phyloP scores from a whole-genome alignment of 2,888 invertebrate species.

The Pyrgus malvae region DNA sequence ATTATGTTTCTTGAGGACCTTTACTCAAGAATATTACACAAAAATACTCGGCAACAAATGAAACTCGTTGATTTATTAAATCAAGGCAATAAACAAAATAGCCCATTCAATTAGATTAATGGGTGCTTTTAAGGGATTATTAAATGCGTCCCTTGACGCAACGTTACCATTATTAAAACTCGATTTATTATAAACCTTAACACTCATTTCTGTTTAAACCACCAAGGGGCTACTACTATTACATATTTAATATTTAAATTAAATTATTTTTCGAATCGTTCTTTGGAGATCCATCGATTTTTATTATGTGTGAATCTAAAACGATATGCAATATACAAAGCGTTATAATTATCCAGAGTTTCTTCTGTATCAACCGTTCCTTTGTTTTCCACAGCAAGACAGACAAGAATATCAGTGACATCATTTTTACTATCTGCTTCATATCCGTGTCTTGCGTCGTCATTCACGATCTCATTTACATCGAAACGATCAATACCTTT shows the following conservation, averaged over 20 bases:
- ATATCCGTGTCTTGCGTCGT: conserved; percentile 30
- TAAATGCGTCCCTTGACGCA: not conserved
- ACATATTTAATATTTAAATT: no score
- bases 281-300: no score
- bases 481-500: conserved; percentile 2
- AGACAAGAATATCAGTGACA: conserved; percentile 41
- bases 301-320: not conserved
- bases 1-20: no score
- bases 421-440: conserved; percentile 35
- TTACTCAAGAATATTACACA: not conserved
- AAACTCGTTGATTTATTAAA: not conserved
- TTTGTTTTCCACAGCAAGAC: conserved; percentile 41
- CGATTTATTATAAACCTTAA: not conserved
- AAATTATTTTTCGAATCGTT: no score
- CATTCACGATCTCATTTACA: conserved; percentile 36
- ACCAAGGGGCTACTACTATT: no score
- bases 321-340: conserved; percentile 11
- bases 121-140: not conserved
- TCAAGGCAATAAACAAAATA: not conserved
- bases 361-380: conserved; percentile 54
- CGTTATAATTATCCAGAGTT: conserved; percentile 45
- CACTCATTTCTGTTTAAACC: not conserved
- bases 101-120: not conserved
- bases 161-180: not conserved
- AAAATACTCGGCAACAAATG: not conserved